Conservation (phyloP, 2,797 vertebrate genomes). For the Hapalemur alaotrensis region DNA sequence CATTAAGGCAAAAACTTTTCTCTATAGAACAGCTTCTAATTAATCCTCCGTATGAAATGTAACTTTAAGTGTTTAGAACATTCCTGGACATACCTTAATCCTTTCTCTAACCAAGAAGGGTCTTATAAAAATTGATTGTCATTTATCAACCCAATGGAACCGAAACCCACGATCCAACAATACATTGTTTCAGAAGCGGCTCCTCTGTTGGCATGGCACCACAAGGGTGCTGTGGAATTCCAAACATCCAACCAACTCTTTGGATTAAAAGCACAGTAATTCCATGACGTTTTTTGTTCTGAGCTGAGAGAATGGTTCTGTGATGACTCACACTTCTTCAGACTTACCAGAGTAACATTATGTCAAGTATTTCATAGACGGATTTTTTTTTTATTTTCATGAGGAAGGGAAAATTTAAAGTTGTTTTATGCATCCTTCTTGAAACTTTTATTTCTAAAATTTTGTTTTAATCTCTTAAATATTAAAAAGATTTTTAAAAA, state of each 20-base stretch:
- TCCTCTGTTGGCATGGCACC: conserved; percentile 83
- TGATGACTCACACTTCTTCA: conserved; percentile 83
- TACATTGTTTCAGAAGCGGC: conserved; percentile 83
- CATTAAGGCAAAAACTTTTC: not conserved
- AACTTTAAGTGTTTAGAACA: conserved; percentile 81
- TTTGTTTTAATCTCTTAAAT: conserved; percentile 35
- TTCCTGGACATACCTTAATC: conserved; percentile 81
- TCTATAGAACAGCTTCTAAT: conserved; percentile 81
- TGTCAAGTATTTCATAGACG: conserved; percentile 75
- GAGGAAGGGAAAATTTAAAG: conserved; percentile 11
- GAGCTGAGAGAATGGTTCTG: conserved; percentile 82
- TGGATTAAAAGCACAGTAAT: conserved; percentile 86
- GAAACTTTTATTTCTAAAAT: not conserved
- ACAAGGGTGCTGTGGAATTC: conserved; percentile 82
- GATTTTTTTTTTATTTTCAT: conserved; percentile 64
- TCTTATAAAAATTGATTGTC: conserved; percentile 84
- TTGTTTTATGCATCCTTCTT: not conserved
- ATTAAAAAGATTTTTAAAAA: not conserved
- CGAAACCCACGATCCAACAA: conserved; percentile 83
- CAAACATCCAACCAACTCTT: conserved; percentile 83
- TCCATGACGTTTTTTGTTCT: conserved; percentile 82
- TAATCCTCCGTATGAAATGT: conserved; percentile 84
- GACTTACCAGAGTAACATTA: conserved; percentile 83
- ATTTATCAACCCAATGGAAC: conserved; percentile 83
- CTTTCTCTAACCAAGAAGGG: conserved; percentile 84